Base-by-base conservation (phyloP, 2,888 invertebrate species). In the Harmothoe impar region DNA sequence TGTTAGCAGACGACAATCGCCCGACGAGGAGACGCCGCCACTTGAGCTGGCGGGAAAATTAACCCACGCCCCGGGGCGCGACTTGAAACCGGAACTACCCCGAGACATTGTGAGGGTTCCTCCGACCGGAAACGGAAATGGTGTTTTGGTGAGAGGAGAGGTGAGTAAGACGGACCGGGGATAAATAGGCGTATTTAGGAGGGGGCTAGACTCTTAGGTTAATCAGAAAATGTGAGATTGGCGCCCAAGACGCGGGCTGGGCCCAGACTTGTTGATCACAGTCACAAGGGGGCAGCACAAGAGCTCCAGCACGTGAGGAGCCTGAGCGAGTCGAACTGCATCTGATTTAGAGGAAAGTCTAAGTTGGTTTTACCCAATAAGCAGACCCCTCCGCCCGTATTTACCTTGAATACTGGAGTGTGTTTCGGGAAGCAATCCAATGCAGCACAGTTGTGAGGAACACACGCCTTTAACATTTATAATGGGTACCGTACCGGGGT, bases 1-100 rank as follows among this genome's bases (percentile, higher is more conserved):
- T 33, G 81, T 81, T 33, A 81, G 81, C 43, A 81, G 35, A 81
- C 43, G 81, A 81, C 81, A 81, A 81, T 81, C 23, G 81, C 35
- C 23, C 43, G 10, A 10, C 81, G 35, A 23, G 35, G 35, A 35
- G 0, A n/a, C 43, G 43, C 23, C 35, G 33, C 33, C 81, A 43
- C 81, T 81, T 81, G 43, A 81, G 35, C 7, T 43, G 81, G 81
- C 81, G 43, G 23, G 35, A 81, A 81, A 81, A 81, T 81, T 81
- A 81, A 81, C 81, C 35, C 81, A 33, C 81, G 81, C 81, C 81
- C 81, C 81, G 35, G 23, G n/a, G 5, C 81, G 43, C 81, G 81
- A 81, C 43, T 25, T 23, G 81, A 81, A 81, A 33, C 43, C 81
- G 20, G n/a, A 81, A 81, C 43, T 43, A 81, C 20, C 15, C 43